These are phyloP conservation scores for Microctonus hyperodae DNA, from an alignment of 2,888 invertebrate species.

Conservation along the genomic window DNA sequence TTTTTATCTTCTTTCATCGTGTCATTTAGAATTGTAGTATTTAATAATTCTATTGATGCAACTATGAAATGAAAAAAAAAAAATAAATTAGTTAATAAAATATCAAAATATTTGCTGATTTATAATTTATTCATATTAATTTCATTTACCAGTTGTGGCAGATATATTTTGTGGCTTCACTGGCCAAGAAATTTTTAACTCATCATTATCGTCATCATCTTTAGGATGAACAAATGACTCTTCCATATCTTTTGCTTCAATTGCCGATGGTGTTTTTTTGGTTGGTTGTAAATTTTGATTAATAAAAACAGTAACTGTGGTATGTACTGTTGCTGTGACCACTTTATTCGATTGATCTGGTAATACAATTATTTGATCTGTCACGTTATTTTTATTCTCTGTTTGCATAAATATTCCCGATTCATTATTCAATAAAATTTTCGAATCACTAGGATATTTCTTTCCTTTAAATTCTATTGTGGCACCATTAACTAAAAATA, in stretches of 20 bases:
- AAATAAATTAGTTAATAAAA: too few species aligned
- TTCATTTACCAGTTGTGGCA: background rate
- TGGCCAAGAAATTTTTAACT: background rate
- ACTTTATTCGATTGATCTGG: conserved; percentile 9
- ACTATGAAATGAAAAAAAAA: background rate
- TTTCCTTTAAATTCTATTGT: conserved; percentile 19
- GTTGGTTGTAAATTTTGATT: background rate
- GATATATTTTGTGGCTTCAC: background rate
- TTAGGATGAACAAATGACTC: conserved; percentile 30
- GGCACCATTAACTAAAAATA: conserved; percentile 25
- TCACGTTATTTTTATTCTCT: conserved; percentile 18
- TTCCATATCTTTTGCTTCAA: conserved; percentile 36
- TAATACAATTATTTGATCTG: conserved; percentile 13
- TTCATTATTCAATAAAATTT: background rate
- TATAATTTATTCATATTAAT: background rate
- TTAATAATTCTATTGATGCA: background rate
- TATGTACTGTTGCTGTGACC: background rate
- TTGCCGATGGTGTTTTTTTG: background rate
- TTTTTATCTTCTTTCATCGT: background rate
- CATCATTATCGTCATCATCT: conserved; percentile 30
- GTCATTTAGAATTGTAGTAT: background rate
- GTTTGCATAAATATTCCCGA: background rate
- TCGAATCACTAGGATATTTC: background rate
- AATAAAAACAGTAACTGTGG: background rate
- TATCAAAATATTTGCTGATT: background rate